Percentiles rank a stretch among this genome's conserved stretches.
Evolutionary conservation across 2,888 invertebrate genomes (phyloP).

Genomic region (Nysson spinosus): DNA sequence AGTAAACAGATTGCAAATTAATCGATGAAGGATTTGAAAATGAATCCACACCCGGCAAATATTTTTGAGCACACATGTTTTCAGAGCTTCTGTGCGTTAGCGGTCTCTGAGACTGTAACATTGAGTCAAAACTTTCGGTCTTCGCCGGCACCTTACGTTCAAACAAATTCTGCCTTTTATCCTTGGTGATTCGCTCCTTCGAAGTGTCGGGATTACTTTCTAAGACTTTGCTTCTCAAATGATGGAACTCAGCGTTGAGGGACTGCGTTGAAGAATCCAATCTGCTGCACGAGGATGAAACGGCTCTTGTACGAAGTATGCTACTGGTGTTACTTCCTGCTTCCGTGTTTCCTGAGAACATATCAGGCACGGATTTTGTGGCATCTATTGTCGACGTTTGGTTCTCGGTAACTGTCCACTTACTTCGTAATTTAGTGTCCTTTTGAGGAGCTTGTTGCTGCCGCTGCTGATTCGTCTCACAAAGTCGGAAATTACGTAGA

Average conservation of each 20-base stretch:
- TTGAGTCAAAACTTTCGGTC: constrained; percentile 28
- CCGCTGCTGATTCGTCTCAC: constrained; percentile 26
- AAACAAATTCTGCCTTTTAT: constrained; percentile 38
- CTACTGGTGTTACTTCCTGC: constrained; percentile 22
- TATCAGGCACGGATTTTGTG: constrained; percentile 47
- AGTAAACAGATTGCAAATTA: constrained; percentile 22
- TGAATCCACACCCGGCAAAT: constrained; percentile 30
- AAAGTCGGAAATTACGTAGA: constrained; percentile 17
- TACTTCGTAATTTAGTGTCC: constrained; percentile 69
- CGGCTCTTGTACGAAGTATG: constrained; percentile 52
- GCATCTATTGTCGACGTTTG: constrained; percentile 48
- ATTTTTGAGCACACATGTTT: constrained; percentile 44
- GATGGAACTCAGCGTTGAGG: constrained; percentile 67
- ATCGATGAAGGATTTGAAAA: constrained; percentile 43
- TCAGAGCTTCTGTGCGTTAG: constrained; percentile 26
- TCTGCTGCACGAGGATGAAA: constrained; percentile 25
- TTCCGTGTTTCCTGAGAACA: constrained; percentile 46
- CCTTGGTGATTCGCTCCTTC: constrained; percentile 51
- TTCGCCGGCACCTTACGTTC: constrained; percentile 20
- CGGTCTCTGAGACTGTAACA: constrained; percentile 29
- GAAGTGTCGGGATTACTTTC: constrained; percentile 47
- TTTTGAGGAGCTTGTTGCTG: constrained; percentile 54
- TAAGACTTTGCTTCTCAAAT: constrained; percentile 65
- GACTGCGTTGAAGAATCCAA: constrained; percentile 56
- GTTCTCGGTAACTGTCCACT: constrained; percentile 72